Evolutionary conservation across 1,140 invertebrate genomes (phyloP).

Genomic region (Diuraphis noxia): DNA sequence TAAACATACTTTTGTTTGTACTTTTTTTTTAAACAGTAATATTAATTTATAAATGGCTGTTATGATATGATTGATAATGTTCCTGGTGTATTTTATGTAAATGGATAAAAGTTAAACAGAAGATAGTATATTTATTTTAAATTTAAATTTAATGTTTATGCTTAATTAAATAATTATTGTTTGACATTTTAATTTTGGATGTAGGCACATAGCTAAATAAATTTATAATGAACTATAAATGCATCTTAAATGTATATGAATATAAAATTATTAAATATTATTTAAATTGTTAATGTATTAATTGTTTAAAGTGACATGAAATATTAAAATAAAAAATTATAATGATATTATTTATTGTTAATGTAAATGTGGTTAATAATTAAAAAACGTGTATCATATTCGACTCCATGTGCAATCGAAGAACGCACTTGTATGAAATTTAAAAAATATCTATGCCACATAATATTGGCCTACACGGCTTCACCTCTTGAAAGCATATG

Average conservation of each 20-base stretch:
- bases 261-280: not conserved
- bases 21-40: not conserved
- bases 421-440: no score
- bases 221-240: not conserved
- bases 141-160: not conserved
- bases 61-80: not conserved
- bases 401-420: no score
- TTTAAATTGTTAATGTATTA: slow-evolving; percentile 4
- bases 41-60: slow-evolving; percentile 10
- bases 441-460: no score
- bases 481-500: no score
- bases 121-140: not conserved
- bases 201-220: not conserved
- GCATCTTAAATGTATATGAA: not conserved
- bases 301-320: not conserved
- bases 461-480: no score
- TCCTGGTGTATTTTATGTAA: slow-evolving; percentile 1
- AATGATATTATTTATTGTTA: not conserved
- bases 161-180: not conserved
- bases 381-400: no score
- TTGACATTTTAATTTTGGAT: not conserved
- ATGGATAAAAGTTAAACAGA: not conserved
- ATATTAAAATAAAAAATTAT: not conserved
- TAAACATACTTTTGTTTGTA: not conserved
- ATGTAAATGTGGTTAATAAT: not conserved